Conservation (phyloP, 2,888 invertebrate species). For the Hemithea aestivaria region DNA sequence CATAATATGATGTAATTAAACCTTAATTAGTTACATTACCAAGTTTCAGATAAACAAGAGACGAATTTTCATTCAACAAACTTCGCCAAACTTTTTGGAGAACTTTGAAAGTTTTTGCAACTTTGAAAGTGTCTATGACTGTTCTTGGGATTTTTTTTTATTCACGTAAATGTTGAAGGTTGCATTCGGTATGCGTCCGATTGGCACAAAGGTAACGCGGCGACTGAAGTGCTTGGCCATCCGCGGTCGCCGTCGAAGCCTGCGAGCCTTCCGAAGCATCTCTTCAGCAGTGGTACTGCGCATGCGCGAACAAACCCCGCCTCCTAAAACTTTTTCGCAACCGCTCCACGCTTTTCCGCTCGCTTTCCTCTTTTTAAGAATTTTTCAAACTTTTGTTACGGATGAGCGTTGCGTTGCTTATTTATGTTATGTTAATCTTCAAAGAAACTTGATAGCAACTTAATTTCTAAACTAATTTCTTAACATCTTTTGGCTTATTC, state of each 20-base stretch:
- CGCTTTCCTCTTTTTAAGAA: conserved; percentile 27
- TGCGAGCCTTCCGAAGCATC: conserved; percentile 51
- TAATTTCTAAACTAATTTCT: no score
- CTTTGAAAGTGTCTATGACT: conserved; percentile 27
- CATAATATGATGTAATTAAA: no score
- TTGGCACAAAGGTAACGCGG: conserved; percentile 57
- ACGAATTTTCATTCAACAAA: conserved; percentile 40
- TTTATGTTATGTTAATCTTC: not conserved
- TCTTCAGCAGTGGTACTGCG: conserved; percentile 57
- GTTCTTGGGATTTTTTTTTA: conserved; percentile 17
- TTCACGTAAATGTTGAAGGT: conserved; percentile 33
- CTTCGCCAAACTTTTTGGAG: conserved; percentile 33
- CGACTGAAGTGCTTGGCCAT: conserved; percentile 56
- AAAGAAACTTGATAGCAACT: no score
- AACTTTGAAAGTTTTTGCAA: conserved; percentile 35
- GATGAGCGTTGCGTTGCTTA: conserved; percentile 6
- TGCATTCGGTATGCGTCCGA: conserved; percentile 65
- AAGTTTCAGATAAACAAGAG: conserved; percentile 24
- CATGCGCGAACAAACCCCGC: conserved; percentile 59
- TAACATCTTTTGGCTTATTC: no score
- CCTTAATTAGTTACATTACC: conserved; percentile 4
- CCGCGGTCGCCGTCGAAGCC: conserved; percentile 50
- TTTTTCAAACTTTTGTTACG: conserved; percentile 8
- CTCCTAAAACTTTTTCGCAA: conserved; percentile 58
- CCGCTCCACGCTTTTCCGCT: conserved; percentile 19